These are phyloP conservation scores for Fulica atra DNA, from an alignment of 2,113 vertebrate genomes.

Conservation along the genomic window DNA sequence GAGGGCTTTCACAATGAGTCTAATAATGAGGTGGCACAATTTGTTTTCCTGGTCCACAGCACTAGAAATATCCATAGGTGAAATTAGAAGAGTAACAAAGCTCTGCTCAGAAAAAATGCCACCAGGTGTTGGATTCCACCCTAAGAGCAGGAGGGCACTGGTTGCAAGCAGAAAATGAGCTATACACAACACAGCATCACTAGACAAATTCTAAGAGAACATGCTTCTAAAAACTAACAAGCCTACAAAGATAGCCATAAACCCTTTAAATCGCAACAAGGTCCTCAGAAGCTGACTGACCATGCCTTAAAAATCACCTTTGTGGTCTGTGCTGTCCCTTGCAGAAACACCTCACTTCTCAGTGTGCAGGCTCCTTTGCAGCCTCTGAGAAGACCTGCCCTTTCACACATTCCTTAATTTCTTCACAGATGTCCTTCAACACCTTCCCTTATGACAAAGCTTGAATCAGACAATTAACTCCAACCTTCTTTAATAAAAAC, in stretches of 20 bases:
- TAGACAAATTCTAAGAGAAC: not conserved
- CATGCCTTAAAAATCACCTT: not conserved
- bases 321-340: fast-evolving
- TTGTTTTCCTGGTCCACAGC: not conserved
- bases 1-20: not conserved
- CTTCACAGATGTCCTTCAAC: not conserved
- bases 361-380: not conserved
- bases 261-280: fast-evolving
- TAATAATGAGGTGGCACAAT: not conserved
- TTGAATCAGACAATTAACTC: not conserved
- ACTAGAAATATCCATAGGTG: not conserved
- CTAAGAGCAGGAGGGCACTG: fast-evolving
- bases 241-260: not conserved
- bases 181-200: not conserved
- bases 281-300: not conserved
- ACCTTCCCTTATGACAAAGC: not conserved
- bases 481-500: not conserved
- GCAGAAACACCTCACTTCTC: not conserved
- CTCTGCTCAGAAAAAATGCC: not conserved
- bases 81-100: not conserved
- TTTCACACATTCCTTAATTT: not conserved
- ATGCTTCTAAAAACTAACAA: not conserved
- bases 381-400: not conserved
- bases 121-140: not conserved
- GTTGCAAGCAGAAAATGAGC: not conserved